Base-by-base conservation (phyloP, 2,797 vertebrate species). In the Melanotaenia boesemani region DNA sequence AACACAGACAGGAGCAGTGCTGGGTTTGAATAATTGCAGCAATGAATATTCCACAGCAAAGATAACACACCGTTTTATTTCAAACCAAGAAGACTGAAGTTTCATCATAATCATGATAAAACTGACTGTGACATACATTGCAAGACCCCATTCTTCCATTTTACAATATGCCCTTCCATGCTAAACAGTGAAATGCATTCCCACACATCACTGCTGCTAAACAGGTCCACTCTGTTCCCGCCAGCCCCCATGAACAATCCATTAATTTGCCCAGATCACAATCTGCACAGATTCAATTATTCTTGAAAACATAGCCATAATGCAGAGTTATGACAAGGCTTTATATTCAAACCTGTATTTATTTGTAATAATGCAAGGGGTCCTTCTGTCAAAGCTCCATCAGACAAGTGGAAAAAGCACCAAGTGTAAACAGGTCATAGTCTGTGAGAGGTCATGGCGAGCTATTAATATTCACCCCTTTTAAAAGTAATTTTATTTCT, bases 331-430 rank as follows among this genome's bases (percentile, higher is more conserved):
- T 86, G 91, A 90, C 90, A 88, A 88, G 85, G 58, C 86, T 86
- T 90, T 94, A 92, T 92, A 93, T 94, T 93, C 85, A 87, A 87
- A 93, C 88, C 84, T 87, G 91, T 93, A 90, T 93, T 91, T 93
- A 92, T 95, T 93, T 94, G 92, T 91, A 91, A 93, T 90, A 93
- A 93, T 71, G 90, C 82, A 83, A 79, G 79, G 70, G 52, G 24
- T 55, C 79, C 86, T 75, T 84, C 81, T 88, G 80, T 91, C 88
- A 86, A 69, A 88, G 76, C 81, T 59, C n/a, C 39, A n/a, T 69
- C 88, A 81, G 85, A 87, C 88, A 89, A 83, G 86, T 72, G 63
- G 78, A 81, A 76, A 81, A 76, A 30, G 66, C 70, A 61, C 32
- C 0, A 37, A 62, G 67, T 24, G 78, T 88, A 90, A 88, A 82